Base-by-base conservation (phyloP, 2,797 vertebrate genomes). In the Diceros bicornis region DNA sequence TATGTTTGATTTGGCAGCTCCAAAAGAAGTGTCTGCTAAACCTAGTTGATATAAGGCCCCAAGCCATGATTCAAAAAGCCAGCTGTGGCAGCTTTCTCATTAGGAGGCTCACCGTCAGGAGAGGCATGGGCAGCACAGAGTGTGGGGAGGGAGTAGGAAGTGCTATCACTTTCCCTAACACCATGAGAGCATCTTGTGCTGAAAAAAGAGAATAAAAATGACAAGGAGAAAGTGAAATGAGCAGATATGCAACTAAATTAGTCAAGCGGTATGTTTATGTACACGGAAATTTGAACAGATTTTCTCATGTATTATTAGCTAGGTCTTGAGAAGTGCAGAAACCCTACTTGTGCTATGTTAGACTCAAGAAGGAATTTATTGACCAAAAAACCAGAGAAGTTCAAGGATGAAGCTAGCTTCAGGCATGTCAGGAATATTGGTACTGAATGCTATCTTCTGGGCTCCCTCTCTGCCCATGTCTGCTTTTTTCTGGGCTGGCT, bases 211-310 rank as follows among this genome's bases (percentile, higher is more conserved):
- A 87, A 72, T 17, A 25, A 37, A 74, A 75, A 62, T 27, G 16
- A 32, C n/a, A 81, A 90, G 20, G 47, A 95, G 71, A 90, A 84
- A 50, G 68, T 41, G 64, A 90, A 79, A 44, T 50, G 72, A 94
- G 52, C 94, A 93, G 85, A 37, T 96, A 66, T 83, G 29, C 41
- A 62, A 27, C 59, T 95, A 29, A 94, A 84, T 90, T 89, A 96
- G 68, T 87, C 64, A 90, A 41, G 32, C 84, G 69, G 21, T 68
- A 75, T 52, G 44, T 85, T 78, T 37, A 32, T 34, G 29, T 55
- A 62, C 14, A 55, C 6, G 84, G 37, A 90, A 52, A 34, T 71
- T 21, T 72, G n/a, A 88, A 57, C 37, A 91, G 44, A 66, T 85
- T 92, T 92, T 69, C 71, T 86, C 57, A 52, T 25, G 14, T 84